Base-by-base conservation (phyloP, 2,797 vertebrate genomes). In the Diceros bicornis region DNA sequence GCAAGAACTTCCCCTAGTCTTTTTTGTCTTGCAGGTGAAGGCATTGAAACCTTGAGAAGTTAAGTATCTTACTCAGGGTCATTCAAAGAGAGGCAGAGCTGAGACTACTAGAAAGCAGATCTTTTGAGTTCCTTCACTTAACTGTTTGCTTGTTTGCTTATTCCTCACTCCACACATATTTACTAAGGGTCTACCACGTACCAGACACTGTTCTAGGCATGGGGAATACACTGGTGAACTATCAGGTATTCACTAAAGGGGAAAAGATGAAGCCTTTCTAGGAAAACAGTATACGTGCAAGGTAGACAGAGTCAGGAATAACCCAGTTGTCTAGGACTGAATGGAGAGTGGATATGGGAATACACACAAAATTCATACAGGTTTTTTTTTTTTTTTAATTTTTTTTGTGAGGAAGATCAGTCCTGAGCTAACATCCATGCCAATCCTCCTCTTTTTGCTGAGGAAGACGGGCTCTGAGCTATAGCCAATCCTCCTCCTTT, bases 231-330 rank as follows among this genome's bases (percentile, higher is more conserved):
- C 47, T 11, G 7, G 16, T 47, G 20, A 91, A 61, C 44, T 81
- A 44, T 37, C 32, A 91, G 9, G 44, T 50, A 88, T 68, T 91
- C 23, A 91, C 55, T 29, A 71, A 55, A 85, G 27, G 37, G 75
- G 44, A 93, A 90, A 96, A 41, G 44, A 72, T 75, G 62, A 93
- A 84, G 74, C 2, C n/a, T 96, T 92, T 92, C 62, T 59, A 79
- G 47, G 23, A 77, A 95, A 37, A 89, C 94, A 62, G 37, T 66
- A 3, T 55, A 82, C 29, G 16, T 47, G 61, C 34, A 71, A 81
- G 12, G 32, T 29, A 85, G 2, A 34, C 4, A 50, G 7, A 52
- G 66, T 66, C n/a, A 86, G 21, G 6, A 89, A 59, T 59, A 86
- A 93, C 34, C 7, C 29, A 44, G 47, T 37, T 37, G 21, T 32